Conservation (phyloP, 2,797 vertebrate species). For the Oreochromis mossambicus region DNA sequence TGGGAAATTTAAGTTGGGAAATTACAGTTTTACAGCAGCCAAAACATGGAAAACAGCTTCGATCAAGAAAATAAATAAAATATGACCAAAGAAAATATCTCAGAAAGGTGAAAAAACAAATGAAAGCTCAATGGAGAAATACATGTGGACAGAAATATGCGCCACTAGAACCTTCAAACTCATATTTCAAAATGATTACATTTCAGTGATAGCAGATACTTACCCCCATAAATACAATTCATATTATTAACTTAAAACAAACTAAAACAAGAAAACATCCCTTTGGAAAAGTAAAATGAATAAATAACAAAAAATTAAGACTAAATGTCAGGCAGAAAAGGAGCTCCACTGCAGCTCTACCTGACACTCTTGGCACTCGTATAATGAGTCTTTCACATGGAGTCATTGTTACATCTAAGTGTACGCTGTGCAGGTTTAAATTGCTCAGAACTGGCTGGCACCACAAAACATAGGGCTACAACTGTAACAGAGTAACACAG, state of each 20-base stretch:
- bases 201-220: background rate
- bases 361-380: constrained; percentile 5
- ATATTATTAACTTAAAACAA: background rate
- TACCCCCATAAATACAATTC: background rate
- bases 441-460: constrained; percentile 8
- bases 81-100: background rate
- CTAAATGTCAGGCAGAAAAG: background rate
- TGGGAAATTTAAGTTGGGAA: background rate
- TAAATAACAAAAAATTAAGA: background rate
- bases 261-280: background rate
- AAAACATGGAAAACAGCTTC: background rate
- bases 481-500: background rate
- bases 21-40: background rate
- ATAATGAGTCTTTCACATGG: constrained; percentile 11
- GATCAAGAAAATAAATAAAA: background rate
- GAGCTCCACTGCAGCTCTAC: background rate
- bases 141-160: background rate
- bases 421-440: constrained; percentile 2
- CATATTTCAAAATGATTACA: background rate
- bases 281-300: background rate
- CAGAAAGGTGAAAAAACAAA: background rate
- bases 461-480: background rate
- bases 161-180: background rate
- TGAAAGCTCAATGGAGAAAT: background rate
- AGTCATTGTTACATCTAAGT: constrained; percentile 3